Evolutionary conservation across 1,140 invertebrate species (phyloP).

Genomic region (Thereuonema tuberculata): DNA sequence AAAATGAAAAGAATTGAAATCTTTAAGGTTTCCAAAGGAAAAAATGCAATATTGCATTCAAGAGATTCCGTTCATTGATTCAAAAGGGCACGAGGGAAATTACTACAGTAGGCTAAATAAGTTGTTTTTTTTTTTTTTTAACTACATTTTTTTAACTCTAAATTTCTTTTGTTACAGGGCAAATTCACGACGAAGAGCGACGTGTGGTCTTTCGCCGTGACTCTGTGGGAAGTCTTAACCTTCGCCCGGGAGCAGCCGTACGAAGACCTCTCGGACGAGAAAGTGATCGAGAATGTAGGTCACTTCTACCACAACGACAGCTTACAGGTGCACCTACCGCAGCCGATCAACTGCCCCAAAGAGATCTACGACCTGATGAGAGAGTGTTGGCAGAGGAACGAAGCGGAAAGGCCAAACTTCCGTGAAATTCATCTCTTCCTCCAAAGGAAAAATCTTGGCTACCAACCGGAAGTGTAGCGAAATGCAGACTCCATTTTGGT

Average conservation of each 20-base stretch:
- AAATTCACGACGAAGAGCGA: conserved; percentile 63
- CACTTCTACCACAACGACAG: conserved; percentile 46
- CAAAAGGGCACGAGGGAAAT: background rate
- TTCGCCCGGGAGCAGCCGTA: conserved; percentile 53
- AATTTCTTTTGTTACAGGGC: conserved; percentile 38
- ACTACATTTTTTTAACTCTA: background rate
- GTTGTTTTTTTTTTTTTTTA: background rate
- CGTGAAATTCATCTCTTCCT: conserved; percentile 74
- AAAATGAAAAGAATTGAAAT: too few species aligned
- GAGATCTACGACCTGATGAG: conserved; percentile 79
- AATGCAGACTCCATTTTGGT: too few species aligned
- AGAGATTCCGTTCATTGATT: too few species aligned
- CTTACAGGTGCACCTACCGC: conserved; percentile 47
- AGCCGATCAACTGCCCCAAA: conserved; percentile 54
- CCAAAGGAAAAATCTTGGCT: conserved; percentile 66
- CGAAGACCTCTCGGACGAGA: conserved; percentile 49
- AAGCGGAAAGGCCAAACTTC: conserved; percentile 63
- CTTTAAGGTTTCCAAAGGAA: too few species aligned
- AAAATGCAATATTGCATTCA: too few species aligned
- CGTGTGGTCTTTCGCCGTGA: conserved; percentile 62
- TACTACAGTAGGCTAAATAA: background rate
- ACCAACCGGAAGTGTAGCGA: conserved; percentile 37
- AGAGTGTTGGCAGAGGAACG: conserved; percentile 74
- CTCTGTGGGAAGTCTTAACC: conserved; percentile 59
- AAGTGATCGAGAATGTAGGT: conserved; percentile 55